Evolutionary conservation across 2,113 vertebrate species (phyloP).

Genomic region (Halcyon malimbica): DNA sequence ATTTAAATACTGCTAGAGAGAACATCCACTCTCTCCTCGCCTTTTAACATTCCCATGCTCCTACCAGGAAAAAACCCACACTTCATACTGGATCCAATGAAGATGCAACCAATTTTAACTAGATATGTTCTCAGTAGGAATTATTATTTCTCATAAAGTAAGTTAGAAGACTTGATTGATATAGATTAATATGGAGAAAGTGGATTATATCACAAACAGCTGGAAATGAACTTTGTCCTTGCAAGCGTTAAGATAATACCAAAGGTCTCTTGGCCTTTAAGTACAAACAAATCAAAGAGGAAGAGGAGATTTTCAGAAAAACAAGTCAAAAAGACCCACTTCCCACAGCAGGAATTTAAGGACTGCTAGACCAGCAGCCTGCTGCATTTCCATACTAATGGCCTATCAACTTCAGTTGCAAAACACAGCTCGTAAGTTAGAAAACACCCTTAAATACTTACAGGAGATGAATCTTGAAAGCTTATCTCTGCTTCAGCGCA

Average conservation of each 20-base stretch:
- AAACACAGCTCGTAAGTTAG: neutral
- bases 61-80: neutral
- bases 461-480: neutral
- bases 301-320: neutral
- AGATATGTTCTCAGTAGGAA: neutral
- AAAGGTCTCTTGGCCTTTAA: neutral
- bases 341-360: neutral
- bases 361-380: neutral
- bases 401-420: neutral
- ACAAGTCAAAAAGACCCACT: neutral
- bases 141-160: conserved; percentile 47
- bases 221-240: conserved; percentile 11
- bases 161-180: conserved; percentile 27
- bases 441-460: neutral
- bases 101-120: conserved; percentile 29
- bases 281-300: neutral
- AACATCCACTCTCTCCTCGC: neutral
- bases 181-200: neutral
- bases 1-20: neutral
- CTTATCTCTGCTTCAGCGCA: neutral
- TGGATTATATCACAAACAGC: neutral
- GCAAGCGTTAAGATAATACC: neutral
- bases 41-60: neutral
- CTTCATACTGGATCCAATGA: conserved; percentile 13
- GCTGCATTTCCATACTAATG: neutral